Percentiles rank a stretch among this genome's conserved stretches.
phyloP scores from a whole-genome alignment of 2,888 invertebrate species.

The Drosophila mayaguana region DNA sequence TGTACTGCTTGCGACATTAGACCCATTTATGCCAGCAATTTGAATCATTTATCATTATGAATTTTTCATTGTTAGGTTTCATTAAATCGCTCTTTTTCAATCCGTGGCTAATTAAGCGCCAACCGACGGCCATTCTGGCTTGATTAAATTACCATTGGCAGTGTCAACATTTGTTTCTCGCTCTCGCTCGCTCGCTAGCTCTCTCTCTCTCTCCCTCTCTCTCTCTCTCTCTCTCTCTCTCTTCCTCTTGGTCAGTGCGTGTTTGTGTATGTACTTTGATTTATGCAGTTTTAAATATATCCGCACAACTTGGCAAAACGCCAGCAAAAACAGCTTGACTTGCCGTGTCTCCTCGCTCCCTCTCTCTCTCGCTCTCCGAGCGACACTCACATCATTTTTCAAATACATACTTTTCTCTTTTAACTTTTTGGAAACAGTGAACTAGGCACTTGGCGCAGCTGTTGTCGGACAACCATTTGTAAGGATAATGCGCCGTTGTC shows the following conservation, averaged over 20 bases:
- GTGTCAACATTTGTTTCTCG: constrained; percentile 25
- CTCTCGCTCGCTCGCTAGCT: neutral
- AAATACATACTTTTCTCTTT: constrained; percentile 21
- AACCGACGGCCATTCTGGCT: constrained; percentile 47
- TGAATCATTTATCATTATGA: constrained; percentile 6
- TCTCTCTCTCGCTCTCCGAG: neutral
- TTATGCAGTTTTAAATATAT: constrained; percentile 72
- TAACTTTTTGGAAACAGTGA: neutral
- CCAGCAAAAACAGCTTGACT: constrained; percentile 49
- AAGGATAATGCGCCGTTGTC: constrained; percentile 75
- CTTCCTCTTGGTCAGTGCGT: too few species aligned
- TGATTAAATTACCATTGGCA: constrained; percentile 53
- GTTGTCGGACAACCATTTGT: constrained; percentile 61
- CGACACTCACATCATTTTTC: constrained; percentile 65
- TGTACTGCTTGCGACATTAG: neutral
- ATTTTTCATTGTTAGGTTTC: constrained; percentile 9
- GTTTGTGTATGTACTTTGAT: constrained; percentile 52
- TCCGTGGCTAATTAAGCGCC: constrained; percentile 43
- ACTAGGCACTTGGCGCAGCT: constrained; percentile 49
- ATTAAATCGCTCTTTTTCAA: constrained; percentile 22
- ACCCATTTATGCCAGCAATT: neutral
- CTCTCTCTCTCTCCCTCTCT: neutral
- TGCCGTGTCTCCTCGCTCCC: neutral
- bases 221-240: neutral
- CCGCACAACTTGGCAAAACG: constrained; percentile 54